Base-by-base conservation (phyloP, 2,797 vertebrate species). In the Dryobates pubescens region DNA sequence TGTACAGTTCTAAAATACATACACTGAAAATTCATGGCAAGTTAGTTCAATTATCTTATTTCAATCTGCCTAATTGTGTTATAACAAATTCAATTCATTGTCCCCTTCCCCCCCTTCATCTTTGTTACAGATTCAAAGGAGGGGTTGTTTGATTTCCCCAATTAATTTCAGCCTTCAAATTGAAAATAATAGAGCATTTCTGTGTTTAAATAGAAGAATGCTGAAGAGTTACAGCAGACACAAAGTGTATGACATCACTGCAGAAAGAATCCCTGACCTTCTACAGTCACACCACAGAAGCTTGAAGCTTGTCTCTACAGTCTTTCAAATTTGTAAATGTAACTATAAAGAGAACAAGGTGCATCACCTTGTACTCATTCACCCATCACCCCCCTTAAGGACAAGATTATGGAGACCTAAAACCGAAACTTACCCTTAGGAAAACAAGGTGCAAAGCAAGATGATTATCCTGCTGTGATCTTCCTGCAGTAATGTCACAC, bases 391-490 rank as follows among this genome's bases (percentile, higher is more conserved):
- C 53, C 61, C 24, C 12, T 69, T 76, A 78, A 88, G 74, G 13
- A 82, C 7, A 72, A 70, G 36, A 67, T 61, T 47, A 56, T 24
- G 32, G 77, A 91, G 24, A 61, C 32, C 77, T 86, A 43, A 78
- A 92, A 82, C 19, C 57, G 58, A 62, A 78, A 93, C 93, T 95
- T 72, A 96, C 94, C 89, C 74, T 84, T 92, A 63, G 54, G 91
- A 90, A 94, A 95, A 90, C 63, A 91, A 90, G 73, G 95, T 93
- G 82, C 90, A 88, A 95, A 91, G 88, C 64, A 86, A 89, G 86
- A 82, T 59, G 49, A 72, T 59, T 82, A 86, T 65, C 87, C 93
- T 88, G 85, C 83, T 95, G 94, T 51, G 67, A 90, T 96, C 72
- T 89, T 95, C 92, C 88, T 88, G 85, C 68, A 92, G 79, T 89